These are phyloP conservation scores for Arizona elegans DNA, from an alignment of 2,113 vertebrate species.

Conservation along the genomic window DNA sequence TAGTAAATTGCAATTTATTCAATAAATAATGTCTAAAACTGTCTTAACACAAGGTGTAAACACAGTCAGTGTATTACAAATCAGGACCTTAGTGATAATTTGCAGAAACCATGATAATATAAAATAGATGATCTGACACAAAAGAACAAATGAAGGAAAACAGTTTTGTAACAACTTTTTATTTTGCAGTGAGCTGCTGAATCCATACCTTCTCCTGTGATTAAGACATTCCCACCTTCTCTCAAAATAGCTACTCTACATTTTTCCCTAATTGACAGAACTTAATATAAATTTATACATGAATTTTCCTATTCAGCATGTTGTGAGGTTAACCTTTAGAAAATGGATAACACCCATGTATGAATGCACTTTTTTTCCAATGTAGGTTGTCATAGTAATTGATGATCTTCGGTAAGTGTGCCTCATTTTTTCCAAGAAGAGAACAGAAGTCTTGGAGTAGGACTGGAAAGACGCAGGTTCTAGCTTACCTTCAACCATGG, in stretches of 20 bases:
- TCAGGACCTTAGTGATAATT: not conserved
- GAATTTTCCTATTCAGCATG: not conserved
- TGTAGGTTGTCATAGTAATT: not conserved
- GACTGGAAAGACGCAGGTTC: not conserved
- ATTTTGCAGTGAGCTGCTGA: not conserved
- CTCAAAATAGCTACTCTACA: not conserved
- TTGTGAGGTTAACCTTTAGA: constrained; percentile 6
- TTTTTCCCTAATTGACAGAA: not conserved
- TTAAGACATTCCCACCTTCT: not conserved
- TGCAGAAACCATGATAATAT: not conserved
- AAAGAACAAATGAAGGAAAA: too few relatives aligned
- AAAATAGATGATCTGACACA: not conserved
- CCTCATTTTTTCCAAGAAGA: not conserved
- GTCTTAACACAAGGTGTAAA: not conserved
- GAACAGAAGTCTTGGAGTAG: not conserved
- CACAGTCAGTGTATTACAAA: not conserved
- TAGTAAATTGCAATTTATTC: not conserved
- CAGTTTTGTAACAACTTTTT: not conserved
- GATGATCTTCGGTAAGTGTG: not conserved
- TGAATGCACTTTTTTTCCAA: not conserved
- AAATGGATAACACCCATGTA: not conserved
- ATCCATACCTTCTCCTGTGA: not conserved
- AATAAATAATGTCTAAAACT: not conserved
- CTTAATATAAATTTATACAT: constrained; percentile 8
- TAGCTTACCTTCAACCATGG: not conserved